These are phyloP conservation scores for Folsomia manolachei DNA, from an alignment of 2,888 invertebrate genomes.

Conservation along the genomic window DNA sequence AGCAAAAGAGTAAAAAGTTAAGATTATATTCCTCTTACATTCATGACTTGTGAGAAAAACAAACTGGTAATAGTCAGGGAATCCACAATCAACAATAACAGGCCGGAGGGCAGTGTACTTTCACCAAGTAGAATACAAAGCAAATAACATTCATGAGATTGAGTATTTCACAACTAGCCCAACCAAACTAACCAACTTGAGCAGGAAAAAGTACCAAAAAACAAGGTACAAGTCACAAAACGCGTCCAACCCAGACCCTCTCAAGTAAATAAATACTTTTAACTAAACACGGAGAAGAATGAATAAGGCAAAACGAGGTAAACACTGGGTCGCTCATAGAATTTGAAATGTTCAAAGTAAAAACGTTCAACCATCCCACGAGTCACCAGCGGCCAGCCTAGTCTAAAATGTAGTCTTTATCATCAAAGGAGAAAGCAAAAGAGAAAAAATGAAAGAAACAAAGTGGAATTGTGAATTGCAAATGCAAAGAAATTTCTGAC, in stretches of 20 bases:
- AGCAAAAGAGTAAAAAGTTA: background rate
- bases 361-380: background rate
- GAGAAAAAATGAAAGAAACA: constrained; percentile 12
- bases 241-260: background rate
- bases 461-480: background rate
- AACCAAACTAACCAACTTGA: background rate
- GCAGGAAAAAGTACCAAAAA: background rate
- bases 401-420: background rate
- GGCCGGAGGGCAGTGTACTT: background rate
- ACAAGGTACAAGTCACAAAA: background rate
- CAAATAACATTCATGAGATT: background rate
- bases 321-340: background rate
- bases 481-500: constrained; percentile 8
- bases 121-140: background rate
- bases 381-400: background rate
- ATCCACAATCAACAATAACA: background rate
- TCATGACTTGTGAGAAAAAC: background rate
- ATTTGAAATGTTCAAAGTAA: background rate
- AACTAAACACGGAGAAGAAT: background rate
- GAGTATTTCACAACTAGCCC: background rate
- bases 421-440: constrained; percentile 9
- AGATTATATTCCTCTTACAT: background rate
- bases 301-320: background rate
- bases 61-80: background rate
- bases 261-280: constrained; percentile 1